phyloP scores from a whole-genome alignment of 2,797 vertebrate species.

The Morelia viridis region DNA sequence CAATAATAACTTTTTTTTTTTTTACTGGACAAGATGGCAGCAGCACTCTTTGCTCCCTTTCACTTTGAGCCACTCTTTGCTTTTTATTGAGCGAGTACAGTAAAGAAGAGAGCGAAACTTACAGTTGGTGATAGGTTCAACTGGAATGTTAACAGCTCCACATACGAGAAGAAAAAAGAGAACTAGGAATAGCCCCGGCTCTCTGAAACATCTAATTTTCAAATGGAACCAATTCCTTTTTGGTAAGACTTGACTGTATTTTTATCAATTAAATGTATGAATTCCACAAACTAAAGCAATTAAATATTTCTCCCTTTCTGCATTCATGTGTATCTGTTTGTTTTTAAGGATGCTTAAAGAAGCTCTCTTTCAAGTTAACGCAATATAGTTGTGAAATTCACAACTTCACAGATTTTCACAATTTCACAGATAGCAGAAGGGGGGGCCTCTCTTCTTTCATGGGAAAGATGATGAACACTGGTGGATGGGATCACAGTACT shows the following conservation, averaged over 20 bases:
- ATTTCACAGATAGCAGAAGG: conserved; percentile 4
- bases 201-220: not conserved
- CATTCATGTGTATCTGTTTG: not conserved
- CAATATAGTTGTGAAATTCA: conserved; percentile 41
- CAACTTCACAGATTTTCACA: not conserved
- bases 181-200: not conserved
- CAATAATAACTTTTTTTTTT: not conserved
- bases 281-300: not conserved
- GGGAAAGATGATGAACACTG: not conserved
- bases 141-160: not conserved
- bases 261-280: not conserved
- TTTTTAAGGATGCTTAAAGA: not conserved
- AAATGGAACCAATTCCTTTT: not conserved
- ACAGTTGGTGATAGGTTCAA: not conserved
- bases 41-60: not conserved
- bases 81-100: not conserved
- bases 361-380: not conserved
- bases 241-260: not conserved
- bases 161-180: not conserved
- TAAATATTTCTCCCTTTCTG: not conserved
- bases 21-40: not conserved
- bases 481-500: not conserved
- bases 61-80: not conserved
- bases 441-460: not conserved
- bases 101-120: not conserved